These are phyloP conservation scores for Myathropa florea DNA, from an alignment of 2,888 invertebrate genomes.

Conservation along the genomic window DNA sequence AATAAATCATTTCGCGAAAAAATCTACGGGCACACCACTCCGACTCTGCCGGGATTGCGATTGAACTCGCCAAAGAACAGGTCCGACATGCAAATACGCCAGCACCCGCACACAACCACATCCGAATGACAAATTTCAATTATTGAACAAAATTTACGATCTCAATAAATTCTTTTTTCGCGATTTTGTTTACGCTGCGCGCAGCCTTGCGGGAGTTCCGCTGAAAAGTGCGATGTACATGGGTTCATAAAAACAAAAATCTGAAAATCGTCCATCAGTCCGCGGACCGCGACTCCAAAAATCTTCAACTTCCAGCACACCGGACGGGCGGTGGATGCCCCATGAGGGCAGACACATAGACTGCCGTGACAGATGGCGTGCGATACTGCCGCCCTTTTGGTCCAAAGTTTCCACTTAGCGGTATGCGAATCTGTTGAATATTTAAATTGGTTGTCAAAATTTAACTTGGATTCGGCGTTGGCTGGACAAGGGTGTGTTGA, in stretches of 20 bases:
- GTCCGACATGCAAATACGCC: slow-evolving; percentile 7
- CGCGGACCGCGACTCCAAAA: neutral
- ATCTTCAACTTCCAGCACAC: neutral
- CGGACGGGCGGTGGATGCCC: neutral
- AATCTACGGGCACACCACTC: neutral
- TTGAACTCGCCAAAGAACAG: neutral
- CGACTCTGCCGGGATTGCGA: neutral
- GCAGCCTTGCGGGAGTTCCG: neutral
- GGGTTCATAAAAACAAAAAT: neutral
- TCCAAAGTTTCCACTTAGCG: neutral
- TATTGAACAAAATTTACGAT: slow-evolving; percentile 32
- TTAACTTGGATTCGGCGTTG: slow-evolving; percentile 30
- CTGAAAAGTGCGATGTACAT: neutral
- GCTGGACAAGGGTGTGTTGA: neutral
- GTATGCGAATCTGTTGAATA: slow-evolving; percentile 14
- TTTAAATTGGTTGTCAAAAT: slow-evolving; percentile 21
- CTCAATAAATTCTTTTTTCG: slow-evolving; percentile 1
- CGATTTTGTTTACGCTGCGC: neutral
- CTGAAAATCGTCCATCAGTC: neutral
- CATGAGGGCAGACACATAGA: neutral
- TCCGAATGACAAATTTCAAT: slow-evolving; percentile 42
- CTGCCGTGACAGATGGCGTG: neutral
- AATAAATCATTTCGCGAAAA: neutral
- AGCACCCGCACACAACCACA: neutral
- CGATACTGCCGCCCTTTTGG: neutral